A percentile compares a stretch with the other conserved stretches of the same genome.
These are phyloP conservation scores for Thereva unica DNA, from an alignment of 2,888 invertebrate genomes.

Conservation along the genomic window DNA sequence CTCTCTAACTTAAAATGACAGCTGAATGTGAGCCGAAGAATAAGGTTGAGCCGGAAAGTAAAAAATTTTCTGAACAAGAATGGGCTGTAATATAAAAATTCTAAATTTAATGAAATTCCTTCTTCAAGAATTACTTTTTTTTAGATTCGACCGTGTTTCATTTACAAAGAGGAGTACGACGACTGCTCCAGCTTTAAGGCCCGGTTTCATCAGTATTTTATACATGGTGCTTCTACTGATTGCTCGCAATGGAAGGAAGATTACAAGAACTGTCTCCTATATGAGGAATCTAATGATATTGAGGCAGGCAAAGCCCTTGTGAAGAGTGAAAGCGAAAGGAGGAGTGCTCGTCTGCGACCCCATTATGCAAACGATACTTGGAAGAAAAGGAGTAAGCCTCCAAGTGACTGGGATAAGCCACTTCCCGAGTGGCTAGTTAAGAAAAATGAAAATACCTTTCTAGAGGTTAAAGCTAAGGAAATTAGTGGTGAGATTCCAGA, in stretches of 20 bases:
- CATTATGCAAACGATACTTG: constrained; percentile 79
- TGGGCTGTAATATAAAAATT: too few relatives aligned
- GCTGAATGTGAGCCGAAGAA: too few relatives aligned
- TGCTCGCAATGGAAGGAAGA: constrained; percentile 82
- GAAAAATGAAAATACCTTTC: constrained; percentile 68
- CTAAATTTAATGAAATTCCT: too few relatives aligned
- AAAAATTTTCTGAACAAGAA: too few relatives aligned
- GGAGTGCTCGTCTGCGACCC: constrained; percentile 65
- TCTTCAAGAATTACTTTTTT: neutral
- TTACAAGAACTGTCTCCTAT: constrained; percentile 73
- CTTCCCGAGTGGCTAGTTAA: constrained; percentile 76
- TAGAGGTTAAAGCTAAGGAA: constrained; percentile 68
- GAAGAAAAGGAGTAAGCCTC: constrained; percentile 74
- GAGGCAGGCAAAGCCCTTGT: constrained; percentile 70
- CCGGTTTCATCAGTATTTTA: constrained; percentile 85
- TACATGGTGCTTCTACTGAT: constrained; percentile 72
- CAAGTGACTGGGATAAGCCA: constrained; percentile 79
- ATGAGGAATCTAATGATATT: constrained; percentile 63
- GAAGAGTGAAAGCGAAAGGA: constrained; percentile 70
- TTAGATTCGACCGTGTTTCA: constrained; percentile 76
- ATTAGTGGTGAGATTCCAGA: constrained; percentile 46
- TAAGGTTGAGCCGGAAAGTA: too few relatives aligned
- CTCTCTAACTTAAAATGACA: too few relatives aligned
- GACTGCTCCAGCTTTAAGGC: constrained; percentile 77
- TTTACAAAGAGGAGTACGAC: constrained; percentile 80